Conservation (phyloP, 2,797 vertebrate species). For the Melanotaenia boesemani region DNA sequence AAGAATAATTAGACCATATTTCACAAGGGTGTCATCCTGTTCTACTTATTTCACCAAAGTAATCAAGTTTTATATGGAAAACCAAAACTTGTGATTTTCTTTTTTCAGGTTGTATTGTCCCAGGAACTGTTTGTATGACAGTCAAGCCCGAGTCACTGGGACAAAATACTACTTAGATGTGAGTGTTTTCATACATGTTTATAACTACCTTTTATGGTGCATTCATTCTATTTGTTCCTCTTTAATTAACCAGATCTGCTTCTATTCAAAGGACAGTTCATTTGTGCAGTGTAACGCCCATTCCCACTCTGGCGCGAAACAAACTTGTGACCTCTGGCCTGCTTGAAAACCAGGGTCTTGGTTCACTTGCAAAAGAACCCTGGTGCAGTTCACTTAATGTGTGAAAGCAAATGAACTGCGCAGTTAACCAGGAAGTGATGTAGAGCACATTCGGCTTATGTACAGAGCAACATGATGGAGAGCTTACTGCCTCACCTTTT, state of each 20-base stretch:
- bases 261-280: too few species aligned
- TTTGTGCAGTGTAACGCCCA: too few species aligned
- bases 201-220: neutral
- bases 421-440: neutral
- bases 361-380: neutral
- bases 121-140: conserved; percentile 89
- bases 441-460: too few species aligned
- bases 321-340: too few species aligned
- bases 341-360: neutral
- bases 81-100: neutral
- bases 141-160: conserved; percentile 88
- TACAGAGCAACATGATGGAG: too few species aligned
- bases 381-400: neutral
- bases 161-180: conserved; percentile 93
- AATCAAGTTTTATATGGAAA: neutral
- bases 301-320: too few species aligned
- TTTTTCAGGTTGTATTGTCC: conserved; percentile 92
- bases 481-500: neutral
- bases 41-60: neutral
- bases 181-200: conserved; percentile 71
- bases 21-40: neutral
- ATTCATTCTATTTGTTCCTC: neutral
- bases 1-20: too few species aligned
- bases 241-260: too few species aligned
- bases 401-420: neutral